Base-by-base conservation (phyloP, 2,888 invertebrate species). In the Trichopria drosophilae region DNA sequence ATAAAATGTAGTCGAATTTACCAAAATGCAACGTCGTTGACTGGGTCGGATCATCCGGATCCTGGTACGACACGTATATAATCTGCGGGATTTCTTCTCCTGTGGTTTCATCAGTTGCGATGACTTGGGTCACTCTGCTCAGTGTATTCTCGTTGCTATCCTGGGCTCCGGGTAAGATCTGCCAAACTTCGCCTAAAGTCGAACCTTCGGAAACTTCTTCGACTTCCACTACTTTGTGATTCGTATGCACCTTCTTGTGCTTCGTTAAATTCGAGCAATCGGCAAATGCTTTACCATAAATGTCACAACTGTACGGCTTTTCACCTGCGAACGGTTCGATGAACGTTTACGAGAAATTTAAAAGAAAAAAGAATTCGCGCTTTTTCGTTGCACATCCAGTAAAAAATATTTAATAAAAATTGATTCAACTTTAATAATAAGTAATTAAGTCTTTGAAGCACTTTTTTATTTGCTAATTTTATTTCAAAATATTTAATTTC, bases 191-290 rank as follows among this genome's bases (percentile, higher is more conserved):
- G n/a, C n/a, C n/a, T n/a, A n/a, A n/a, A n/a, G n/a, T n/a, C n/a
- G n/a, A n/a, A n/a, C n/a, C n/a, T n/a, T n/a, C n/a, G n/a, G n/a
- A n/a, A n/a, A n/a, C n/a, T n/a, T n/a, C n/a, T n/a, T n/a, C n/a
- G n/a, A n/a, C n/a, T n/a, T n/a, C n/a, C n/a, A n/a, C n/a, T n/a
- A n/a, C n/a, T n/a, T n/a, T n/a, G n/a, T n/a, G n/a, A n/a, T n/a
- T n/a, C n/a, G n/a, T n/a, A n/a, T n/a, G n/a, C n/a, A n/a, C 81
- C 73, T 80, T 83, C 66, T 81, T 82, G 64, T 87, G 86, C 66
- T 85, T 86, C 13, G 81, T 82, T 49, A 88, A 80, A 76, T 89
- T 90, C 23, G 88, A 87, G 60, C 84, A 82, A 76, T 90, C 88
- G 0, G 88, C 84, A 76, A 91, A 90, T 29, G 84, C 81, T 62